Base-by-base conservation (phyloP, 1,140 invertebrate species). In the Trachelipus rathkii region DNA sequence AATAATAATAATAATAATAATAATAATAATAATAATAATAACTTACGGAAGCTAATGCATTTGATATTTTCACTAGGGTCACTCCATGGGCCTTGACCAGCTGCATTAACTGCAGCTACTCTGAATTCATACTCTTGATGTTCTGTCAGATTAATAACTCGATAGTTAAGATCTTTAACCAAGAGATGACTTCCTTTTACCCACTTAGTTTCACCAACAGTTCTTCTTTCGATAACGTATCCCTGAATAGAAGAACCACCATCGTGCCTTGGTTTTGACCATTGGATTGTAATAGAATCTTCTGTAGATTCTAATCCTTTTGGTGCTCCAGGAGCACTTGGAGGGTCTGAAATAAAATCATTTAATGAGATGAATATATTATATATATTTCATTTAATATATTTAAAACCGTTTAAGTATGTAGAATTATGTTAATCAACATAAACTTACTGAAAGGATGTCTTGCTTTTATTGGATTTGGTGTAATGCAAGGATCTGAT, bases 41-140 rank as follows among this genome's bases (percentile, higher is more conserved):
- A 79, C 80, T 81, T 69, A 80, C 81, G 78, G 78, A 79, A 79
- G 74, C 81, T 81, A 71, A 81, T 81, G 67, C 81, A 81, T 77
- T 92, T 89, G 84, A 99, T 97, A 0, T 92, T 88, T 82, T 97
- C 96, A 10, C 95, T 96, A 77, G 91, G 91, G 75, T 93, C 91
- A 82, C 94, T 96, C 88, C 90, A 98, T 11, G 92, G 91, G 50
- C 96, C 95, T 85, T 95, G 93, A 0, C 95, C 96, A 44, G 95
- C 97, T 50, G 94, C 93, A 85, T 98, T 99, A n/a, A 96, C 87
- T 33, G 96, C 97, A 8, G 94, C 92, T 0, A 98, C 96, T 75
- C 97, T 89, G 89, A 99, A 99, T 84, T 99, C 97, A 83, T 99
- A 99, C 83, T 97, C 93, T 74, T 95, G 93, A 84, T 97, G 96